phyloP scores from a whole-genome alignment of 2,888 invertebrate species.

The Lamproptera curius region DNA sequence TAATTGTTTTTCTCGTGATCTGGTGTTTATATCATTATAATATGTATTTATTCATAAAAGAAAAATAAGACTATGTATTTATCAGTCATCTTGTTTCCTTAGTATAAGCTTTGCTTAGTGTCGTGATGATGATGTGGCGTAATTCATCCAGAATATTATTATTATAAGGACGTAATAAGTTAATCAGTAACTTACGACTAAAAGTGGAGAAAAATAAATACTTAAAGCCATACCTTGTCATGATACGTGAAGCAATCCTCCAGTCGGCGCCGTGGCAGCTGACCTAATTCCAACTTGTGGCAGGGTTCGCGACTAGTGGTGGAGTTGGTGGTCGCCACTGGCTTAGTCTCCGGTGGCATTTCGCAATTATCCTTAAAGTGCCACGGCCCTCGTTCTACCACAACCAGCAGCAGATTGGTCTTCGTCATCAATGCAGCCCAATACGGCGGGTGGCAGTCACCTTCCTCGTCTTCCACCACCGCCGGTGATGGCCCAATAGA shows the following conservation, averaged over 20 bases:
- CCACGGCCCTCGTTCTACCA: conserved; percentile 75
- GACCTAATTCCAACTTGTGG: conserved; percentile 85
- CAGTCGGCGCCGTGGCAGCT: conserved; percentile 81
- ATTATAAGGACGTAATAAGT: no score
- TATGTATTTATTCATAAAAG: no score
- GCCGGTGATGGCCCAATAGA: conserved; percentile 48
- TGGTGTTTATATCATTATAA: no score
- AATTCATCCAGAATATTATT: no score
- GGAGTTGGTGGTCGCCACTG: conserved; percentile 49
- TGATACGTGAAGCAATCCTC: conserved; percentile 88
- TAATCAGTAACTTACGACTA: no score
- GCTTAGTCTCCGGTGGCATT: conserved; percentile 81
- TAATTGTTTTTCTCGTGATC: no score
- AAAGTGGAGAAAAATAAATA: no score
- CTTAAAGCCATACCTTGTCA: conserved; percentile 79
- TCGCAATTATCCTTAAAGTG: conserved; percentile 42
- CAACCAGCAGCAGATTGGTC: conserved; percentile 88
- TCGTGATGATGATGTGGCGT: no score
- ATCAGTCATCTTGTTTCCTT: no score
- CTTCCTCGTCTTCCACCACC: conserved; percentile 44
- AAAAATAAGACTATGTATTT: no score
- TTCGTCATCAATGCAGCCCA: conserved; percentile 85
- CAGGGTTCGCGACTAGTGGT: conserved; percentile 80
- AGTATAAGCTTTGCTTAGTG: no score
- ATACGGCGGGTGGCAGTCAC: conserved; percentile 69